phyloP scores from a whole-genome alignment of 2,888 invertebrate genomes.

The Scaeva pyrastri region DNA sequence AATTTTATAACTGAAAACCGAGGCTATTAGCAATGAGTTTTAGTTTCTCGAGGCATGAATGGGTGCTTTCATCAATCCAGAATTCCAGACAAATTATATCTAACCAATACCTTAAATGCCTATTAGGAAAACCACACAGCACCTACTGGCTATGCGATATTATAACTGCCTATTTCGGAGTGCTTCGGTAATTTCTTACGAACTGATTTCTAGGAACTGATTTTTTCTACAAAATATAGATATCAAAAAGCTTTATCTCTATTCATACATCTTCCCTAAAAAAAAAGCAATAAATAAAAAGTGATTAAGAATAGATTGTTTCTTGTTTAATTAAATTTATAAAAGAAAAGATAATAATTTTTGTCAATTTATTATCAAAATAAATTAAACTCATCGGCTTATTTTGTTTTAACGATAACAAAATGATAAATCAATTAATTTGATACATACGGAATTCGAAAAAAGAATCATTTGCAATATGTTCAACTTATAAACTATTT shows the following conservation, averaged over 20 bases:
- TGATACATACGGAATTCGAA: conserved; percentile 29
- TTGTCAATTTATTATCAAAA: conserved; percentile 13
- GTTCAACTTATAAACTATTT: conserved; percentile 8
- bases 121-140: too few relatives aligned
- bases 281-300: neutral
- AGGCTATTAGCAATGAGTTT: too few relatives aligned
- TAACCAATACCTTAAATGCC: too few relatives aligned
- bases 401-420: conserved; percentile 2
- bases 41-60: too few relatives aligned
- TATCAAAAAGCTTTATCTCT: neutral
- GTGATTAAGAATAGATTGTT: conserved; percentile 20
- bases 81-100: too few relatives aligned
- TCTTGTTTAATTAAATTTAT: conserved; percentile 10
- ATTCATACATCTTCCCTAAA: neutral
- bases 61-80: too few relatives aligned
- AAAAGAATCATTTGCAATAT: neutral
- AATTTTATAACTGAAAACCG: too few relatives aligned
- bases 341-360: neutral
- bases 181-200: too few relatives aligned
- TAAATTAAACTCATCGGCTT: conserved; percentile 8
- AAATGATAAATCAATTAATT: conserved; percentile 31
- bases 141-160: too few relatives aligned
- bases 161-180: too few relatives aligned
- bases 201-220: neutral
- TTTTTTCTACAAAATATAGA: neutral